Evolutionary conservation across 2,113 vertebrate species (phyloP).

Genomic region (Xiphias gladius): DNA sequence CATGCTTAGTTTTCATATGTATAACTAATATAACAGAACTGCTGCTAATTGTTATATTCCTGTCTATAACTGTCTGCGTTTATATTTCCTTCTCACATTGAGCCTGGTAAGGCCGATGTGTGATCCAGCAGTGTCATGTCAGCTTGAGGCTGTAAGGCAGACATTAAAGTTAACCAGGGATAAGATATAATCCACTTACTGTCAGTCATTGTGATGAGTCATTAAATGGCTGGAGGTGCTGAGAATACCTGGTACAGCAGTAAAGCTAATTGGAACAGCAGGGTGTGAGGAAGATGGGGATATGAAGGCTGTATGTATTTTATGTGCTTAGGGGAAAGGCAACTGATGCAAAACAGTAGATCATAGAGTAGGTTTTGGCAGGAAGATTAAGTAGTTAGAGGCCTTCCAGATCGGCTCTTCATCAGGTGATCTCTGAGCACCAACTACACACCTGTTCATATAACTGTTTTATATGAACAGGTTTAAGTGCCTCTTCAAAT

Average conservation of each 20-base stretch:
- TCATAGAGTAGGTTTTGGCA: no score
- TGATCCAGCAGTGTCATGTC: constrained; percentile 26
- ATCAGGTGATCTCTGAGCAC: background rate
- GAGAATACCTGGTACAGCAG: constrained; percentile 45
- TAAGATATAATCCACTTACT: constrained; percentile 70
- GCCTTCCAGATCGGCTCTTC: background rate
- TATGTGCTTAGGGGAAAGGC: background rate
- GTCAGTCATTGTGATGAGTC: constrained; percentile 41
- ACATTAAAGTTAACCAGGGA: constrained; percentile 67
- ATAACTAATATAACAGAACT: no score
- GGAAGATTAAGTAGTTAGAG: background rate
- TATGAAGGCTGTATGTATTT: background rate
- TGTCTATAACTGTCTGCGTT: background rate
- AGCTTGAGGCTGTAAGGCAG: constrained; percentile 15
- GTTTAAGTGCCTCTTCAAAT: no score
- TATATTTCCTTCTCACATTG: background rate
- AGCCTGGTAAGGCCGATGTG: constrained; percentile 7
- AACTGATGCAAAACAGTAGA: background rate
- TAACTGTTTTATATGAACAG: no score
- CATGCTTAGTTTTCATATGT: background rate
- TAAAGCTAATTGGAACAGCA: background rate
- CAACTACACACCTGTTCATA: no score
- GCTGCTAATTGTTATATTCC: background rate
- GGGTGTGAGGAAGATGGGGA: background rate
- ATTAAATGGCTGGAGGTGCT: constrained; percentile 33